Evolutionary conservation across 1,140 invertebrate genomes (phyloP), one percentile per base, ranked within the genome.

Genomic region (Colletes gigas): DNA sequence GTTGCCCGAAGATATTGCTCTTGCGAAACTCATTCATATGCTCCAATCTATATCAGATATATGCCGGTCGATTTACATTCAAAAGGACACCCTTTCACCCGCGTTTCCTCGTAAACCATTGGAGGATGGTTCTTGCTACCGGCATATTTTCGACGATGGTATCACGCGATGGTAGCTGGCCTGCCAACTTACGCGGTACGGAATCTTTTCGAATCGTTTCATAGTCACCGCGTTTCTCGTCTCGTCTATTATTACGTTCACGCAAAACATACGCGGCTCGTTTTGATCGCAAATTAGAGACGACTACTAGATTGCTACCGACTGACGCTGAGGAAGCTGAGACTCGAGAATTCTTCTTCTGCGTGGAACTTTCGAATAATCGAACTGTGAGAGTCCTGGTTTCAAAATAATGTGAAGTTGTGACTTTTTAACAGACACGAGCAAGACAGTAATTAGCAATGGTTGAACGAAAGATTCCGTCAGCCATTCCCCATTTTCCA

Each of bases 81-180:
- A 69, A 77, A 77, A 77, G 75, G 75, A 70, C 55, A 69, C 75
- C 75, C 55, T 77, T 70, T 60, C 75, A 41, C 55, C 75, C 65
- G 17, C 55, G 66, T 57, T 52, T 47, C 66, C 17, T 21, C 17
- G 44, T 50, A 41, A 69, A 69, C 44, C 65, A 47, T 60, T 15
- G 14, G 10, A 19, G 9, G 21, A 19, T 41, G 63, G 10, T 47
- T 55, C 55, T 44, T 44, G 54, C 41, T 59, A 66, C 41, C 44
- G 71, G 54, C 19, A 69, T 69, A 69, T 77, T 70, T 77, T 60
- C 75, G 66, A 70, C 55, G 66, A 70, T 39, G 44, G 10, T 41
- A 70, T 77, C 66, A 77, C 66, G 75, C 75, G 75, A 77, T 70
- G 54, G 14, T 44, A 47, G 66, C 66, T 52, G 41, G 55, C 4